Percentiles rank a stretch among this genome's conserved stretches.
These are phyloP conservation scores for Psammodynastes pulverulentus DNA, from an alignment of 2,113 vertebrate species.

Conservation along the genomic window DNA sequence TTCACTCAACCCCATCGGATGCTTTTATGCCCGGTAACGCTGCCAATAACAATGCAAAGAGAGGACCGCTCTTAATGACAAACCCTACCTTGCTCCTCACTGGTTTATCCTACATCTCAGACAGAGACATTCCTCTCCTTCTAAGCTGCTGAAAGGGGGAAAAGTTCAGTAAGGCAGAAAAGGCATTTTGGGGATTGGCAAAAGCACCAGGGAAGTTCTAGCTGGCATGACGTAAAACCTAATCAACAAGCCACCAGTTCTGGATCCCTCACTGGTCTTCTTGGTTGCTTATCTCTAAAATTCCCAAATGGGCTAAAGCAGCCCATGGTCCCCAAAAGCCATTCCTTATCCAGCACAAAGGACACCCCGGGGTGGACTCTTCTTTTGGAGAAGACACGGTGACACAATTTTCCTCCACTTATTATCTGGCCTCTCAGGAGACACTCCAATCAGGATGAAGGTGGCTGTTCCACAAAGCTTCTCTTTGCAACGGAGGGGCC, in stretches of 20 bases:
- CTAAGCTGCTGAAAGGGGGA: background rate
- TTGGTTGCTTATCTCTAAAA: background rate
- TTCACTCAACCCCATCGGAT: background rate
- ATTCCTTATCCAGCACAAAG: background rate
- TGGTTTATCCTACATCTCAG: background rate
- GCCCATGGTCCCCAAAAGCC: background rate
- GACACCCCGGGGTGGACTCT: background rate
- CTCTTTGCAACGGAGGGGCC: slow-evolving; percentile 14
- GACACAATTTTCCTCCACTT: background rate
- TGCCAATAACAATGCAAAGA: background rate
- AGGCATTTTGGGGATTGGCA: background rate
- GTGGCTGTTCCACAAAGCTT: background rate
- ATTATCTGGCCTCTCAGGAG: background rate
- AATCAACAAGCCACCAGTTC: background rate
- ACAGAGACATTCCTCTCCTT: background rate
- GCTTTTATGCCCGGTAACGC: background rate
- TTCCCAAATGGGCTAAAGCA: background rate
- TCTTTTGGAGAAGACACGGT: background rate
- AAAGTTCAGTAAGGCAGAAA: background rate
- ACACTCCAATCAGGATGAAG: background rate
- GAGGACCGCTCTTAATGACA: background rate
- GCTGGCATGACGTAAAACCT: background rate
- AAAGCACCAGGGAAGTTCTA: background rate
- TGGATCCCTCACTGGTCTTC: background rate
- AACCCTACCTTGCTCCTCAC: background rate